These are phyloP conservation scores for Chaenodraco wilsoni DNA, from an alignment of 2,797 vertebrate genomes.

Conservation along the genomic window DNA sequence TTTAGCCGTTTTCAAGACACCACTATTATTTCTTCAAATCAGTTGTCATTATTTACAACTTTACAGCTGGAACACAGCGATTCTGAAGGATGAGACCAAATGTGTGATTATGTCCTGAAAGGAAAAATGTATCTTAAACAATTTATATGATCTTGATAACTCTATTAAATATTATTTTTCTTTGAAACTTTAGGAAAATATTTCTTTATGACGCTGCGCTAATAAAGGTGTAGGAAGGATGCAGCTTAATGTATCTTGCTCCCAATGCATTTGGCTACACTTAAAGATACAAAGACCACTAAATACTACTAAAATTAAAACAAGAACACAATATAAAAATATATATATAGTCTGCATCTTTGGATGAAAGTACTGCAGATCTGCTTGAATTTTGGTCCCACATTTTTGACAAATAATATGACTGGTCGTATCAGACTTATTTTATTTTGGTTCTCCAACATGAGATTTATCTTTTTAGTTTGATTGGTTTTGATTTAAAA, in stretches of 20 bases:
- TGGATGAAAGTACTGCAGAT: conserved; percentile 1
- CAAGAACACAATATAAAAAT: neutral
- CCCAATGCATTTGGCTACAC: neutral
- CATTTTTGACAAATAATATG: no score
- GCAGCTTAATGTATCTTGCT: neutral
- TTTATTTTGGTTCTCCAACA: neutral
- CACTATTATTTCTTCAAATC: no score
- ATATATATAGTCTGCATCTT: neutral
- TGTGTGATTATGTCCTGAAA: neutral
- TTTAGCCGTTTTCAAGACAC: no score
- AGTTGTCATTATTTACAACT: no score
- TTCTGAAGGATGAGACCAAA: no score
- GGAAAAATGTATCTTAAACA: neutral
- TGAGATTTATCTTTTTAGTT: neutral
- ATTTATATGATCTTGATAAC: neutral
- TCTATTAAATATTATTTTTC: neutral
- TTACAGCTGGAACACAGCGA: no score
- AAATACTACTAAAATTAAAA: neutral
- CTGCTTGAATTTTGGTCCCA: no score
- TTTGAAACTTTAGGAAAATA: neutral
- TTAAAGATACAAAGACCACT: no score
- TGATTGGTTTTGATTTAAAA: neutral
- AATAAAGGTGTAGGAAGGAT: neutral
- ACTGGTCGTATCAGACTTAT: no score
- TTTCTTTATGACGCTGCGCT: no score